phyloP scores from a whole-genome alignment of 2,113 vertebrate genomes.

The Dryoscopus gambensis region DNA sequence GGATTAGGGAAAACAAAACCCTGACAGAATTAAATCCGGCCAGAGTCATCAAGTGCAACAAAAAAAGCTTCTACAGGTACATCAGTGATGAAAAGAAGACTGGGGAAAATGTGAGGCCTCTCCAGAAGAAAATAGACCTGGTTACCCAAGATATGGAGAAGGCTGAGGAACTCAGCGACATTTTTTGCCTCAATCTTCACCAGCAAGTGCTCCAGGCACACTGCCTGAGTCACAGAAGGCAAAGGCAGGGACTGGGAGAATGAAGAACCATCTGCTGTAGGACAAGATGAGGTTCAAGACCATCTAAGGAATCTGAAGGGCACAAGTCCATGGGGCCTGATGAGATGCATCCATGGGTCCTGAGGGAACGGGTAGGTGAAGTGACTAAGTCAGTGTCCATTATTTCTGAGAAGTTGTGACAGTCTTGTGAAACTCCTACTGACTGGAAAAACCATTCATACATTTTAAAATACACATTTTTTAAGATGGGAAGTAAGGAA shows the following conservation, averaged over 20 bases:
- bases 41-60: not conserved
- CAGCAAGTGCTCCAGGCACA: not conserved
- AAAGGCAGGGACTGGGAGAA: not conserved
- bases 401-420: not conserved
- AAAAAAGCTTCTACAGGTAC: not conserved
- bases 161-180: not conserved
- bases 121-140: not conserved
- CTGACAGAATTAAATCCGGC: not conserved
- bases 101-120: not conserved
- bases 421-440: not conserved
- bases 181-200: not conserved
- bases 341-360: accelerated
- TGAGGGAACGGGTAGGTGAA: not conserved
- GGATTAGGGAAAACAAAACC: not conserved
- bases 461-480: not conserved
- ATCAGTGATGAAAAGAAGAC: not conserved
- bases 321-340: not conserved
- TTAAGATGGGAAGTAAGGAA: not conserved
- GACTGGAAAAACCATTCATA: not conserved
- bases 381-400: not conserved
- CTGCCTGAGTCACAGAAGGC: not conserved
- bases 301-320: not conserved
- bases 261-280: not conserved
- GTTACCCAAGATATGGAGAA: not conserved
- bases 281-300: not conserved